A percentile compares a stretch with the other conserved stretches of the same genome.
These are phyloP conservation scores for Poeciliopsis retropinna DNA, from an alignment of 2,113 vertebrate genomes.

Conservation along the genomic window DNA sequence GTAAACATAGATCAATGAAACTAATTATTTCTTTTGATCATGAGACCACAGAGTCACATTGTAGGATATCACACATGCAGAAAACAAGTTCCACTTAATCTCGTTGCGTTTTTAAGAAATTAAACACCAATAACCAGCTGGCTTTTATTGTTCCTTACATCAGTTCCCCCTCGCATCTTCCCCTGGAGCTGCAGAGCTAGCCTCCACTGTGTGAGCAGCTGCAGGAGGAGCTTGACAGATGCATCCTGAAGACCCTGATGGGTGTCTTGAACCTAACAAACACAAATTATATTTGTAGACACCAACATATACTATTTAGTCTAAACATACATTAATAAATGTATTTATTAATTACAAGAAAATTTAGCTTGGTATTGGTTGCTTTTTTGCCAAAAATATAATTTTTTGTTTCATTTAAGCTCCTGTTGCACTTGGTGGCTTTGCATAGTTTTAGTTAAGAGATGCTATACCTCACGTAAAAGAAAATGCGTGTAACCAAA, in stretches of 20 bases:
- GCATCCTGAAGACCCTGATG: conserved; percentile 94
- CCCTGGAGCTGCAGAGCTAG: conserved; percentile 90
- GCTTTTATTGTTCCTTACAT: conserved; percentile 77
- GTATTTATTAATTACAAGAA: too few relatives aligned
- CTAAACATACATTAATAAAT: too few relatives aligned
- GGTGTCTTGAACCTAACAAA: conserved; percentile 86
- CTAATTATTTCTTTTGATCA: neutral
- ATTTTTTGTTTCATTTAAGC: neutral
- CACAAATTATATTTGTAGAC: neutral
- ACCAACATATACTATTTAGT: too few relatives aligned
- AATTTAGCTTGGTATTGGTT: too few relatives aligned
- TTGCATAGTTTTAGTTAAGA: neutral
- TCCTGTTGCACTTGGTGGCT: too few relatives aligned
- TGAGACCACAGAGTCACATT: neutral
- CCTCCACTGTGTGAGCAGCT: conserved; percentile 97
- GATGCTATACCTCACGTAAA: conserved; percentile 83
- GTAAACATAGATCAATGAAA: neutral
- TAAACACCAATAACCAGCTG: neutral
- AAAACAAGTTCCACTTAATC: neutral
- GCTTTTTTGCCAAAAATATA: too few relatives aligned
- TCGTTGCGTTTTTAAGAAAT: neutral
- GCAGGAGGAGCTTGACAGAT: conserved; percentile 94
- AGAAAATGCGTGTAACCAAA: conserved; percentile 97
- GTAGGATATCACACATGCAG: neutral
- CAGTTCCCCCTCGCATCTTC: conserved; percentile 84